Conservation (phyloP, 2,113 vertebrate genomes). For the Takifugu flavidus region DNA sequence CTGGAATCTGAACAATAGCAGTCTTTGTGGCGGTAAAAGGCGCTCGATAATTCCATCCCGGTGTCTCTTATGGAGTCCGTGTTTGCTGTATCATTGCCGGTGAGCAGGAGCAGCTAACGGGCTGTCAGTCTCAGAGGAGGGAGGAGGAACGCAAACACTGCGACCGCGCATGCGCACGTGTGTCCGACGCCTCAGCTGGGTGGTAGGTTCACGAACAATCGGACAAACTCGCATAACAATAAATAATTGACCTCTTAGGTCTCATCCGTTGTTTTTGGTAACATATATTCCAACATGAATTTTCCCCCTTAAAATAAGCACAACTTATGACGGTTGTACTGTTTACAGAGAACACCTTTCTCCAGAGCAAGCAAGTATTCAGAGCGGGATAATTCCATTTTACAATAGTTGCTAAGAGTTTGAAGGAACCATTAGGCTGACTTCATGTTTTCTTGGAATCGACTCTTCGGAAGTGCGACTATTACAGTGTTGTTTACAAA, state of each 20-base stretch:
- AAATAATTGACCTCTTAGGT: no score
- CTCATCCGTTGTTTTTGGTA: no score
- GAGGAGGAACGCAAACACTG: slow-evolving; percentile 54
- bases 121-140: slow-evolving; percentile 49
- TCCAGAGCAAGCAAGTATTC: no score
- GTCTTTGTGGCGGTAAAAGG: slow-evolving; percentile 31
- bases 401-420: not conserved
- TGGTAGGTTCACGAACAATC: not conserved
- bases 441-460: slow-evolving; percentile 17
- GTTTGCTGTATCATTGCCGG: slow-evolving; percentile 78
- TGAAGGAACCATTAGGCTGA: slow-evolving; percentile 21
- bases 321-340: no score
- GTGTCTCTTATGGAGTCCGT: slow-evolving; percentile 27
- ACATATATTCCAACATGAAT: no score
- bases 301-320: no score
- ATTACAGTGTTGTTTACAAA: not conserved
- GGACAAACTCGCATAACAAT: not conserved
- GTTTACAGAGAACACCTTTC: no score
- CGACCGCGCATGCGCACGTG: slow-evolving; percentile 42
- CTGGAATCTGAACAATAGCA: slow-evolving; percentile 22
- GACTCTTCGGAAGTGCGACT: slow-evolving; percentile 22
- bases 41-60: slow-evolving; percentile 46
- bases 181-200: not conserved
- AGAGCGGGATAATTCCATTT: not conserved
- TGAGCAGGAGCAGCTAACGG: slow-evolving; percentile 50